Evolutionary conservation across 2,888 invertebrate species (phyloP).

Genomic region (Apotomis capreana): DNA sequence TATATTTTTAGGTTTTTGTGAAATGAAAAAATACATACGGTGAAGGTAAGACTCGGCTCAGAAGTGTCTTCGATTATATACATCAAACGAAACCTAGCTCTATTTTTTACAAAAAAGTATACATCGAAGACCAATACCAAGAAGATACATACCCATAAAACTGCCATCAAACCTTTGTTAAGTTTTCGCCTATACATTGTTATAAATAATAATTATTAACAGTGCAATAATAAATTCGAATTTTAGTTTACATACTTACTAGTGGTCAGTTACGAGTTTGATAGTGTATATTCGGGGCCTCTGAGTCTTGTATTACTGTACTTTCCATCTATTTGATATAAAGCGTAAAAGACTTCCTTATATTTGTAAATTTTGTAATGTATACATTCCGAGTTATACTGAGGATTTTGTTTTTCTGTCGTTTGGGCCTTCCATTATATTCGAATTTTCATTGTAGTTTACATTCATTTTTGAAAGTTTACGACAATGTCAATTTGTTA

Average conservation of each 20-base stretch:
- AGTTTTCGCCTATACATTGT: no score
- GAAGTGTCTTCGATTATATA: no score
- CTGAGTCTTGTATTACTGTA: neutral
- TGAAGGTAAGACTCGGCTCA: no score
- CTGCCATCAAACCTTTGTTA: no score
- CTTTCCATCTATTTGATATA: neutral
- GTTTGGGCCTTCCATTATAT: slow-evolving; percentile 44
- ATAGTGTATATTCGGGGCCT: neutral
- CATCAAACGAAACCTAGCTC: no score
- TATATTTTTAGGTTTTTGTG: neutral
- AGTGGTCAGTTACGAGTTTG: no score
- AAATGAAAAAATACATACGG: neutral
- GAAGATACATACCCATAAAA: no score
- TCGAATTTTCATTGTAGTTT: neutral
- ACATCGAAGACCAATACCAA: no score
- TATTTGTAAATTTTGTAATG: slow-evolving; percentile 32
- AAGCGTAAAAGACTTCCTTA: slow-evolving; percentile 29
- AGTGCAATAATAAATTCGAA: no score
- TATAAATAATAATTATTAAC: no score
- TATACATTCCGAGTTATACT: slow-evolving; percentile 60
- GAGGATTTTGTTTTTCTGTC: slow-evolving; percentile 31
- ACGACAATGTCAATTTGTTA: slow-evolving; percentile 58
- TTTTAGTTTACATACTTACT: no score
- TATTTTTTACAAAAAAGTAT: no score
- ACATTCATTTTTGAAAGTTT: slow-evolving; percentile 36